These are phyloP conservation scores for Rapana venosa DNA, from an alignment of 2,888 invertebrate species.

Conservation along the genomic window DNA sequence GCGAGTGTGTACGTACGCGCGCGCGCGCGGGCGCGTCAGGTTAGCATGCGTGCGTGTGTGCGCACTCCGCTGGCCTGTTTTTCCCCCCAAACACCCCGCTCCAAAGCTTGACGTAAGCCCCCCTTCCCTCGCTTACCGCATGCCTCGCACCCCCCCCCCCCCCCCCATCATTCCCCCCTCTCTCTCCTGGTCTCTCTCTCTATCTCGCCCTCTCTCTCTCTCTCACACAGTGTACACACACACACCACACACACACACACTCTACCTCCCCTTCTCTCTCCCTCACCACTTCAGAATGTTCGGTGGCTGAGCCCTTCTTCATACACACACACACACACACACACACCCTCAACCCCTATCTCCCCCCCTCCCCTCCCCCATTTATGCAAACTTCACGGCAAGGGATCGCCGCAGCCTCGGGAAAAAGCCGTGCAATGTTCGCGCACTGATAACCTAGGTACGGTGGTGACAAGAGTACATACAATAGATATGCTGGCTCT, in stretches of 20 bases:
- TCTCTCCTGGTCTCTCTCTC: not conserved
- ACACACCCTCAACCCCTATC: not conserved
- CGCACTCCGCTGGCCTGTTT: not conserved
- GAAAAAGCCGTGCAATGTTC: conserved; percentile 31
- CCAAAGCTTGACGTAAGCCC: conserved; percentile 3
- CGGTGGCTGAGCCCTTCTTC: conserved; percentile 12
- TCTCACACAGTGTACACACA: not conserved
- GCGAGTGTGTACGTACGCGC: not conserved
- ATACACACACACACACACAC: conserved; percentile 8
- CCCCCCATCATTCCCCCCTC: not conserved
- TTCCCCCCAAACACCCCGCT: not conserved
- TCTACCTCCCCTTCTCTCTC: not conserved
- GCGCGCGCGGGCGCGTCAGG: not conserved
- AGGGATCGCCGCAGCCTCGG: not conserved
- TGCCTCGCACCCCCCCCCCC: too few relatives aligned
- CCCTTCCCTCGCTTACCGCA: too few relatives aligned
- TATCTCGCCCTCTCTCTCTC: not conserved
- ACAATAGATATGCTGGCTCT: conserved; percentile 29
- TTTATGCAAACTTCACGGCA: conserved; percentile 16
- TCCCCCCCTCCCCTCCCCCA: not conserved
- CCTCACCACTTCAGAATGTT: not conserved
- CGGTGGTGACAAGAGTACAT: conserved; percentile 22
- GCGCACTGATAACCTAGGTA: conserved; percentile 36
- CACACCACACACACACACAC: not conserved
- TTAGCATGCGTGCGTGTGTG: conserved; percentile 13